phyloP scores from a whole-genome alignment of 2,113 vertebrate genomes.

The Anoplopoma fimbria region DNA sequence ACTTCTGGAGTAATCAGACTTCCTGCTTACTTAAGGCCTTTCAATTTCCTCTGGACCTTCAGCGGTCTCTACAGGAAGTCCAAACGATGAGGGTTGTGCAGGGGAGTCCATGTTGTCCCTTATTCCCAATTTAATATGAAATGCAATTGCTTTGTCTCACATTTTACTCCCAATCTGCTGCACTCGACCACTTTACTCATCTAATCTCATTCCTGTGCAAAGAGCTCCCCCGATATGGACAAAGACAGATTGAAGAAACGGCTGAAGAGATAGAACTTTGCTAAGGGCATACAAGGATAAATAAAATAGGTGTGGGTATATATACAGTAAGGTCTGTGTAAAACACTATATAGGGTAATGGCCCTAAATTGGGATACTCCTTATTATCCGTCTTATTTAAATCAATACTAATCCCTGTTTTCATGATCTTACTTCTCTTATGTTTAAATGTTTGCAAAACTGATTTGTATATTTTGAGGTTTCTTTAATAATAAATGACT shows the following conservation, averaged over 20 bases:
- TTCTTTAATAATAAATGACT: background rate
- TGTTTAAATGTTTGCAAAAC: background rate
- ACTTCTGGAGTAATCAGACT: conserved; percentile 40
- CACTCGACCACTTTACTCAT: conserved; percentile 74
- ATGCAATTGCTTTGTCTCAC: conserved; percentile 85
- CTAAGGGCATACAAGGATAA: background rate
- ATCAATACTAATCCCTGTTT: background rate
- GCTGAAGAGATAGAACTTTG: conserved; percentile 5
- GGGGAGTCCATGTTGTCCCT: conserved; percentile 74
- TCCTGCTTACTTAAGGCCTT: conserved; percentile 57
- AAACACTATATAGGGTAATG: background rate
- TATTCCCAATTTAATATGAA: conserved; percentile 88
- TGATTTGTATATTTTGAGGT: background rate
- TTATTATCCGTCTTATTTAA: background rate
- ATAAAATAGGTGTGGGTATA: conserved; percentile 21
- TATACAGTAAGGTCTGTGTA: background rate
- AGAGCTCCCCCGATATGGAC: conserved; percentile 66
- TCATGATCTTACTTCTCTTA: background rate
- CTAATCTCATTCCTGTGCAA: conserved; percentile 71
- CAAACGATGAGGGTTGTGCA: conserved; percentile 55
- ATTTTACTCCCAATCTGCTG: conserved; percentile 80
- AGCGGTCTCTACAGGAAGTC: conserved; percentile 57
- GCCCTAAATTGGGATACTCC: no score
- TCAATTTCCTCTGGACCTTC: conserved; percentile 57
- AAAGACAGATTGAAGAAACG: conserved; percentile 41